Percentiles rank a stretch among this genome's conserved stretches.
These are phyloP conservation scores for Oeneis ivallda DNA, from an alignment of 2,888 invertebrate species.

Conservation along the genomic window DNA sequence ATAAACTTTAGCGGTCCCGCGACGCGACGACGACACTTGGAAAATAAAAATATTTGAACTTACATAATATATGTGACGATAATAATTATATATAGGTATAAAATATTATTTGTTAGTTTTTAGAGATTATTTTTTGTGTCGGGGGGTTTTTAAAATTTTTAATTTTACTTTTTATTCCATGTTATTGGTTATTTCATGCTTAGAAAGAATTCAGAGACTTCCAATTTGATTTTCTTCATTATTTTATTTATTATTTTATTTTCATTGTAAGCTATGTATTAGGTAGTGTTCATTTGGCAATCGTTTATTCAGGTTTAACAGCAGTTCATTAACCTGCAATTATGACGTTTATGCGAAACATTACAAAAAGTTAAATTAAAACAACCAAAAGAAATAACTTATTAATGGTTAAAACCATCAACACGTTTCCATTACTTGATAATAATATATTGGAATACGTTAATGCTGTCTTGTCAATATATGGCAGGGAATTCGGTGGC, in stretches of 20 bases:
- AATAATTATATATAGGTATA: too few relatives aligned
- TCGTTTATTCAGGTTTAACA: not conserved
- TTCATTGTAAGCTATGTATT: too few relatives aligned
- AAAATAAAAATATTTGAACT: too few relatives aligned
- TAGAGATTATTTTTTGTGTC: too few relatives aligned
- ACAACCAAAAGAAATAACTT: constrained; percentile 54
- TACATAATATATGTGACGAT: too few relatives aligned
- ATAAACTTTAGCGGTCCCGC: too few relatives aligned
- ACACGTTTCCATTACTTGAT: constrained; percentile 55
- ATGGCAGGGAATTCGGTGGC: constrained; percentile 70
- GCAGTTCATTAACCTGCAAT: constrained; percentile 17
- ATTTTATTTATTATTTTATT: too few relatives aligned
- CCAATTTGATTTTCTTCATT: not conserved
- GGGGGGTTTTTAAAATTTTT: too few relatives aligned
- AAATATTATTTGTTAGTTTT: too few relatives aligned
- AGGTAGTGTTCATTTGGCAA: not conserved
- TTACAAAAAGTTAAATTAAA: constrained; percentile 41
- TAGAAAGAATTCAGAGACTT: not conserved
- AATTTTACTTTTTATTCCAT: too few relatives aligned
- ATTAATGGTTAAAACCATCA: constrained; percentile 54
- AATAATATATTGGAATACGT: constrained; percentile 49
- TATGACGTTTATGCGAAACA: constrained; percentile 33
- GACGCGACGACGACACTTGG: too few relatives aligned
- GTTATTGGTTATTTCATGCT: too few relatives aligned
- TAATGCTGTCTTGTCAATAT: constrained; percentile 72